Evolutionary conservation across 2,888 invertebrate species (phyloP), one percentile per base, ranked within the genome.

Genomic region (Caenorhabditis drosophilae): DNA sequence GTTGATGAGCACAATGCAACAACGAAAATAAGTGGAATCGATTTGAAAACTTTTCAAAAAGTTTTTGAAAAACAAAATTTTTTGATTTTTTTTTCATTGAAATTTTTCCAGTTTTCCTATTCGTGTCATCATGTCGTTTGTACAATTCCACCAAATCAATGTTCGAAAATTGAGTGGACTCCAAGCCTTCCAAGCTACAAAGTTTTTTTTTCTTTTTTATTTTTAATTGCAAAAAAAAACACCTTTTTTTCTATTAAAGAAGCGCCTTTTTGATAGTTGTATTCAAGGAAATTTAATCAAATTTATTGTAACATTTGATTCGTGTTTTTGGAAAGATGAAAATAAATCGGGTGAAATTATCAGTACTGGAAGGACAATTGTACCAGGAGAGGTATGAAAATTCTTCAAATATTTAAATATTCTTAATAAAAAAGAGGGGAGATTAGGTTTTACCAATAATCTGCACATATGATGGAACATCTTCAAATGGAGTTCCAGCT

Each of bases 321-420:
- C 68, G 16, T 72, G 84, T 2, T 86, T 85, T 75, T 86, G 86
- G 86, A 80, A 83, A 51, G 76, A 84, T 36, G 81, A 84, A 57
- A 85, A 84, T 26, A 75, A 67, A 23, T 85, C 84, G 22, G 85
- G 85, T n/a, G 85, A 85, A 66, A 77, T 84, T 18, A 56, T 70
- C 41, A 63, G 69, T n/a, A 66, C 70, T 4, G 75, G 75, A 12
- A 47, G 63, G 26, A 73, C 70, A 12, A 56, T 49, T 11, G 35
- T 38, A 0, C 45, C 55, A 1, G 72, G 75, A 41, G 72, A 75
- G 47, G 70, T 69, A n/a, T n/a, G n/a, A n/a, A 40, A n/a, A 38
- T 6, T 31, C 7, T 48, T 44, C 23, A 4, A 20, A 15, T 2
- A 44, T 16, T 2, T 22, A 50, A 56, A 41, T 18, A 22, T 55